These are phyloP conservation scores for Drosophila pseudoobscura DNA, from an alignment of 1,140 invertebrate genomes.

Conservation along the genomic window DNA sequence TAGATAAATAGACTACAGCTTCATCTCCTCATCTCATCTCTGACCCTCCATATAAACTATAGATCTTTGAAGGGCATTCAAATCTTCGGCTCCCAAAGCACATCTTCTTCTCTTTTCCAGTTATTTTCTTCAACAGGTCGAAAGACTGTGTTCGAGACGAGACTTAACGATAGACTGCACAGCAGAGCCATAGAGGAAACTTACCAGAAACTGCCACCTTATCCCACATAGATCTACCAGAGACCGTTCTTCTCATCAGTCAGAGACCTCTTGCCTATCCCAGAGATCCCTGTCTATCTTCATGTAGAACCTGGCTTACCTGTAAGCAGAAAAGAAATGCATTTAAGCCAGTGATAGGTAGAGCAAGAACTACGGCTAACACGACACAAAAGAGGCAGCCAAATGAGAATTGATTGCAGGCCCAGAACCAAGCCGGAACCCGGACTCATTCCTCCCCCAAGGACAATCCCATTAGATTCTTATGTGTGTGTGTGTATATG, in stretches of 20 bases:
- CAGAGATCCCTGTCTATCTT: conserved; percentile 17
- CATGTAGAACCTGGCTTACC: conserved; percentile 42
- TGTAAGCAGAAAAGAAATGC: conserved; percentile 45
- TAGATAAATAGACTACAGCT: no score
- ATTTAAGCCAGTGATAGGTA: conserved; percentile 19
- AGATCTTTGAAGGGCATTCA: no score
- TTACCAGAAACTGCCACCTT: conserved; percentile 31
- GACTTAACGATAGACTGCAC: conserved; percentile 55
- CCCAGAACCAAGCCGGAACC: conserved; percentile 33
- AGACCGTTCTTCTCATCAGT: no score
- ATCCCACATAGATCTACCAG: not conserved
- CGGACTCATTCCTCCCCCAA: conserved; percentile 11
- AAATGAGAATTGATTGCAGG: conserved; percentile 74
- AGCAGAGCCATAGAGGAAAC: conserved; percentile 22
- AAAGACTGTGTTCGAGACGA: conserved; percentile 17
- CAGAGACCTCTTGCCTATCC: not conserved
- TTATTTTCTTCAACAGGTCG: conserved; percentile 27
- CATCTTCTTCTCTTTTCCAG: not conserved
- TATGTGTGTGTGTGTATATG: conserved; percentile 16
- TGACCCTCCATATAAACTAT: no score
- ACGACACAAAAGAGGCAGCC: conserved; percentile 51
- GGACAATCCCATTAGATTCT: conserved; percentile 30
- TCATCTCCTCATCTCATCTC: no score
- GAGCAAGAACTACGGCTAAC: not conserved
- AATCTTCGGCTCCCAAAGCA: no score